Evolutionary conservation across 2,888 invertebrate species (phyloP), one percentile per base, ranked within the genome.

Genomic region (Meta bourneti): DNA sequence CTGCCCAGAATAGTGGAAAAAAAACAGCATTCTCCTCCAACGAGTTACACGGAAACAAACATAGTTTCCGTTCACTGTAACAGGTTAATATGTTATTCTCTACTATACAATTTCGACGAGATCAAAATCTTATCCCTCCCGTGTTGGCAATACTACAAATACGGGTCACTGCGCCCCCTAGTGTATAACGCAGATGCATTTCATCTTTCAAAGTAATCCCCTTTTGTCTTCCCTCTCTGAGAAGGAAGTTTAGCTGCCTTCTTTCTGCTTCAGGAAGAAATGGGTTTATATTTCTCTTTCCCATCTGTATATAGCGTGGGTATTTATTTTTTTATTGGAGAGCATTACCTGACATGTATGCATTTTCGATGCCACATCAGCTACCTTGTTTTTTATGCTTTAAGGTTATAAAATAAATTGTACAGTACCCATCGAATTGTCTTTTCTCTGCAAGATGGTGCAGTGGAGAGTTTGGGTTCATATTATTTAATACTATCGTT

Each of bases 181-280:
- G 89, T 78, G 89, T 83, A 89, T 78, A 89, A 71, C 89, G 74
- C 83, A 83, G 89, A 89, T 89, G 83, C 89, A 89, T 89, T 89
- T 89, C 89, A 83, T 89, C 83, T 83, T 89, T 89, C 89, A 89
- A 89, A 89, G 89, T 78, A 89, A 89, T 89, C 83, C 78, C 49
- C 69, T 75, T 89, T 90, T 81, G 74, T 81, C 88, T 81, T 81
- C 69, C 51, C 16, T 75, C 20, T 79, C 34, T 61, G 70, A 74
- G 75, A 48, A 48, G 72, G 34, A 34, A 81, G 54, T 74, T 61
- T n/a, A 61, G 74, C 54, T 34, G 61, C 81, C 69, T 69, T 48
- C 72, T 80, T 81, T 88, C 61, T 71, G 19, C 9, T 6, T 54
- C 7, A 19, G n/a, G 8, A n/a, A 80, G 52, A 51, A 87, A 87